Evolutionary conservation across 1,140 invertebrate genomes (phyloP), one percentile per base, ranked within the genome.

Genomic region (Bombus sylvicola): DNA sequence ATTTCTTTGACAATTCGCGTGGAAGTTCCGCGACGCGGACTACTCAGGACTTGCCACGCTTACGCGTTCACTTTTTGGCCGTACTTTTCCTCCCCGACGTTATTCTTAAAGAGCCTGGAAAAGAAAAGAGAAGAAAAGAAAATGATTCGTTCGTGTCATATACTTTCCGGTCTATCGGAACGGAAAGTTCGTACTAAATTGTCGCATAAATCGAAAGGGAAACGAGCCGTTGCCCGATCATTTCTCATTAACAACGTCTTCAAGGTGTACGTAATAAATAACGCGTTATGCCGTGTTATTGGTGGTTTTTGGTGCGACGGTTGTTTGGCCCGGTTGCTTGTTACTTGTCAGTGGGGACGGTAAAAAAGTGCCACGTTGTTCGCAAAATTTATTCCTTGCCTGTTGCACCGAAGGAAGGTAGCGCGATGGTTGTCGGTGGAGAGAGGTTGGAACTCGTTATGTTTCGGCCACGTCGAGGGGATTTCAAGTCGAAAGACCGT

Each of bases 1-100:
- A 75, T 83, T 83, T 83, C 82, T 83, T 83, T 83, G 82, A 83
- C 82, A 83, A 71, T 28, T 41, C 59, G 34, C 25, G 31, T 39
- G 41, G 31, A 75, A 25, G 13, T 15, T 43, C 4, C 59, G 34
- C n/a, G 37, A 47, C 25, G 10, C 9, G 28, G 1, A 59, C 28
- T 28, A 9, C 25, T 28, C 57, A 0, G 13, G 0, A 18, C 43
- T 47, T 18, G 43, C 43, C 15, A 18, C 6, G n/a, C n/a, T n/a
- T 5, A 59, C 25, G 25, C 0, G 57, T 59, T n/a, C 3, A 28
- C 25, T 28, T 57, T 22, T 59, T 10, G 25, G 0, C 25, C 25
- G 12, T 13, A 28, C 59, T 62, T 62, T 62, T n/a, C n/a, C 47
- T 22, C 18, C 15, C 43, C 47, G 47, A 53, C 18, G 18, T 22